phyloP scores from a whole-genome alignment of 1,140 invertebrate genomes.

The Brachionus plicatilis region DNA sequence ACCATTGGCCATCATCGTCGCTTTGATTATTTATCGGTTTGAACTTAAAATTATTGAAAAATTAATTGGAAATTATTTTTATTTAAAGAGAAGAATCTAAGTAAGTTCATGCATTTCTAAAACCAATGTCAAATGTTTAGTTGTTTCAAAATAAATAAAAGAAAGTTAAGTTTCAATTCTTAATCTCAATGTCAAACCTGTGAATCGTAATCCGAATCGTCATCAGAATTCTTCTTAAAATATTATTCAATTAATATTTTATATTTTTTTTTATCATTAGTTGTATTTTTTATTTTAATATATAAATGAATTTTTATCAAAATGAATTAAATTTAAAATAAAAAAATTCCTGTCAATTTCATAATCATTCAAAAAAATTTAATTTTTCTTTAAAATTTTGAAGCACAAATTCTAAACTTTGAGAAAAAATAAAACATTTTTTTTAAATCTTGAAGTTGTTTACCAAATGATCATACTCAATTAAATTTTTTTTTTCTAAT shows the following conservation, averaged over 20 bases:
- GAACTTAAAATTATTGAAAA: not conserved
- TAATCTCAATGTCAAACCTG: not conserved
- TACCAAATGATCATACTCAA: no score
- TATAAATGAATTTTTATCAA: no score
- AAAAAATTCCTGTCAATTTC: no score
- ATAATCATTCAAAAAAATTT: no score
- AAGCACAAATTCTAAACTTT: no score
- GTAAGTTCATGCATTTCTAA: not conserved
- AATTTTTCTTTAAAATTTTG: no score
- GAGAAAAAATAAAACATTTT: no score
- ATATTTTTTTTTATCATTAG: not conserved
- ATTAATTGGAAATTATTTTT: not conserved
- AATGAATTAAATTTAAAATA: no score
- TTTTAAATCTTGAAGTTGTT: no score
- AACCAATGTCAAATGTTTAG: not conserved
- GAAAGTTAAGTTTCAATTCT: not conserved
- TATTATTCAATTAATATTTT: slow-evolving; percentile 30
- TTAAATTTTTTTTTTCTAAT: no score
- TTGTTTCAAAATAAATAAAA: not conserved
- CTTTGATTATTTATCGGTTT: not conserved
- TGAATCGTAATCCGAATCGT: slow-evolving; percentile 22
- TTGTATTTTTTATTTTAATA: not conserved
- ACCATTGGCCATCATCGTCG: slow-evolving; percentile 93
- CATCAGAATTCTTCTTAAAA: slow-evolving; percentile 5
- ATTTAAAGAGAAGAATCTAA: not conserved